Conservation (phyloP, 2,113 vertebrate species). For the Hepsetus odoe region DNA sequence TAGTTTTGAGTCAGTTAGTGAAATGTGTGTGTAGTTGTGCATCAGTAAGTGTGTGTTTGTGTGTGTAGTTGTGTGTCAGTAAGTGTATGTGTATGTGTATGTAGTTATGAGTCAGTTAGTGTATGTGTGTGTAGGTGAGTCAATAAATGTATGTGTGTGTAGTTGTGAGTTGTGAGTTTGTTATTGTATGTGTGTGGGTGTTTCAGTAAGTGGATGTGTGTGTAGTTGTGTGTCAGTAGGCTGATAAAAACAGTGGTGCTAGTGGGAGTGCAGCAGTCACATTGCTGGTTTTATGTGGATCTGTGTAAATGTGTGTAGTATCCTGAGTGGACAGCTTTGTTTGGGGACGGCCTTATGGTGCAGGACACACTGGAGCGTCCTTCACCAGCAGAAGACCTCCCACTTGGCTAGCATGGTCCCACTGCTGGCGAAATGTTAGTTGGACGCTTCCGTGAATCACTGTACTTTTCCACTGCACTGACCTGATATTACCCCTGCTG, state of each 20-base stretch:
- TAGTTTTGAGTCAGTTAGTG: too few relatives aligned
- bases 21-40: too few relatives aligned
- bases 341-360: background rate
- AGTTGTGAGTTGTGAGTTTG: too few relatives aligned
- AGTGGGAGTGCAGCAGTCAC: background rate
- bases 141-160: too few relatives aligned
- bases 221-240: too few relatives aligned
- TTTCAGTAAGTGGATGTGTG: too few relatives aligned
- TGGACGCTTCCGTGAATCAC: conserved; percentile 7
- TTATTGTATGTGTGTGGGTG: too few relatives aligned
- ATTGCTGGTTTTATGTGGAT: background rate
- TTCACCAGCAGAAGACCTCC: background rate
- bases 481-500: background rate
- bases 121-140: too few relatives aligned
- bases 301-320: background rate
- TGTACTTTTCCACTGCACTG: conserved; percentile 61
- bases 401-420: background rate
- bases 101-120: too few relatives aligned
- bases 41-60: too few relatives aligned
- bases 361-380: background rate
- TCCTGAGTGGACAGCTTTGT: background rate
- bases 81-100: too few relatives aligned
- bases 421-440: background rate
- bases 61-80: too few relatives aligned
- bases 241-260: background rate